Evolutionary conservation across 2,113 vertebrate species (phyloP).

Genomic region (Anoura caudifer): DNA sequence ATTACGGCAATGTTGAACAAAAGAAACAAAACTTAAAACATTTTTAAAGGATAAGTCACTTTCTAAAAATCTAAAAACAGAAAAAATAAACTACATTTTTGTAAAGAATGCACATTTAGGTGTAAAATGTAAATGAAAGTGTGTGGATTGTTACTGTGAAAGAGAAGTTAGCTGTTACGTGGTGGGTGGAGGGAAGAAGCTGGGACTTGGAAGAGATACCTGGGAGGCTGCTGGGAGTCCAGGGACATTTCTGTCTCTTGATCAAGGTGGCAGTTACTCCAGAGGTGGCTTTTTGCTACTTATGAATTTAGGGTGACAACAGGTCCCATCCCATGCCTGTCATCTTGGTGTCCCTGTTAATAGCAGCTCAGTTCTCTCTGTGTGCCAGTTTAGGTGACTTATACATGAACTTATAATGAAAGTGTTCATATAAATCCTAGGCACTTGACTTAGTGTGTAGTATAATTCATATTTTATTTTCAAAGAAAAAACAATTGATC

Average conservation of each 20-base stretch:
- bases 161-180: not conserved
- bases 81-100: not conserved
- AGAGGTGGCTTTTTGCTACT: too few relatives aligned
- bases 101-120: not conserved
- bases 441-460: not conserved
- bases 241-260: not conserved
- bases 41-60: not conserved
- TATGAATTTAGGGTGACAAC: not conserved
- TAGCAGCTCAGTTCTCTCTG: not conserved
- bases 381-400: not conserved
- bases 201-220: not conserved
- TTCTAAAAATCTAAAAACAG: not conserved
- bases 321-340: not conserved
- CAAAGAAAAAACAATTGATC: not conserved
- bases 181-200: not conserved
- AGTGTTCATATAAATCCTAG: not conserved
- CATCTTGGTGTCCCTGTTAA: not conserved
- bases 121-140: not conserved
- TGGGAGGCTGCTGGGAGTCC: not conserved
- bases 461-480: not conserved
- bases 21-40: not conserved
- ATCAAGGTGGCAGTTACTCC: not conserved
- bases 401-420: not conserved
- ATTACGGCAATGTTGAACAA: not conserved
- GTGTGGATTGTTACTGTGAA: not conserved